Base-by-base conservation (phyloP, 2,797 vertebrate genomes). In the Microchirus variegatus region DNA sequence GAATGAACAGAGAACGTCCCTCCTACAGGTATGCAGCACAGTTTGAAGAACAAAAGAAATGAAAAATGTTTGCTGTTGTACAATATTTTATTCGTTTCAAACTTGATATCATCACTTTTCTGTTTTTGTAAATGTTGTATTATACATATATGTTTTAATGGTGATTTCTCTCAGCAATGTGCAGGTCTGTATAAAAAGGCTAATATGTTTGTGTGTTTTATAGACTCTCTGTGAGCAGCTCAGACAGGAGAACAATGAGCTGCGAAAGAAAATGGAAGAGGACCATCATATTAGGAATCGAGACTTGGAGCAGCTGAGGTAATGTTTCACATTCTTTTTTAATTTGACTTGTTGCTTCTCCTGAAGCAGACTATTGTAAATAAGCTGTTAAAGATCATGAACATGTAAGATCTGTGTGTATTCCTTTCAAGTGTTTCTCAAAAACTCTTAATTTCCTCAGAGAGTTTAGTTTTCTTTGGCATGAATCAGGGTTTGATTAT, bases 201-300 rank as follows among this genome's bases (percentile, higher is more conserved):
- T 59, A 35, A 43, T 61, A 15, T 68, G 58, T 48, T 70, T 1
- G 15, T 77, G 50, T 56, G 10, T 53, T 37, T 54, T 42, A 1
- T 51, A 99, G 97, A 97, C 96, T 0, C 91, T 99, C 36, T 99
- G 97, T 66, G 97, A 99, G 83, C 97, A 98, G 4, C 93, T 99
- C 62, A 94, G 97, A 68, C 95, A 94, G 63, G 97, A 99, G 81
- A 99, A 99, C 69, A 96, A 94, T 69, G 95, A 96, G 73, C 94
- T 99, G 57, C 86, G 96, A 75, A 94, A 95, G 82, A 99, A 98
- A 90, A 93, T 99, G 93, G 97, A 99, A 81, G 94, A 93, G 41
- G 96, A 98, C 83, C 93, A 98, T 87, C 95, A 97, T 81, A 95
- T 97, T 86, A 95, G 96, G 72, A 96, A 96, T 78, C 94, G 94